A percentile compares a stretch with the other conserved stretches of the same genome.
phyloP scores from a whole-genome alignment of 2,888 invertebrate genomes.

The Salticus scenicus region DNA sequence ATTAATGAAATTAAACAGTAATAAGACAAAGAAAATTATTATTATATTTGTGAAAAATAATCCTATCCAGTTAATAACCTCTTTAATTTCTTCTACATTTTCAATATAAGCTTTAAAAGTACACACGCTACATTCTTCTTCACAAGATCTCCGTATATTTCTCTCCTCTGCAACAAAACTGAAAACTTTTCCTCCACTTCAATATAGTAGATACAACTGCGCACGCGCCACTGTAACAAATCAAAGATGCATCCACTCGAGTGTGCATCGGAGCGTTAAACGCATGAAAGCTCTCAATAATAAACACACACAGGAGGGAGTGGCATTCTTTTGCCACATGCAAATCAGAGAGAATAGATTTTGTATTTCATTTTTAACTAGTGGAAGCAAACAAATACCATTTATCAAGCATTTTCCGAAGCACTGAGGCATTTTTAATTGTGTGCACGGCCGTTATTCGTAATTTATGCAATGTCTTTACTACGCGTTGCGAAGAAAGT shows the following conservation, averaged over 20 bases:
- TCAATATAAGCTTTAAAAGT: too few relatives aligned
- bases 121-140: too few relatives aligned
- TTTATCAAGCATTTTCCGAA: background rate
- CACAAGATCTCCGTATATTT: too few relatives aligned
- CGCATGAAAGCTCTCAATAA: constrained; percentile 2
- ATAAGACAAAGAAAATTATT: too few relatives aligned
- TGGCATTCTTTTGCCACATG: constrained; percentile 12
- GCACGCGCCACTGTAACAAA: constrained; percentile 9
- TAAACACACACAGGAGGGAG: background rate
- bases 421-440: background rate
- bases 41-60: too few relatives aligned
- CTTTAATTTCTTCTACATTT: too few relatives aligned
- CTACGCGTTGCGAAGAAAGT: background rate
- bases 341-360: background rate
- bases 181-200: too few relatives aligned
- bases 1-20: too few relatives aligned
- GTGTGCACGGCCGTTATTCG: background rate
- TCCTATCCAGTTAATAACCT: too few relatives aligned
- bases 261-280: constrained; percentile 2
- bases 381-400: background rate
- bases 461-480: constrained; percentile 1
- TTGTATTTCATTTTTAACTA: background rate
- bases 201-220: background rate
- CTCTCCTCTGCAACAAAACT: too few relatives aligned
- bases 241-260: background rate